A percentile compares a stretch with the other conserved stretches of the same genome.
phyloP scores from a whole-genome alignment of 2,113 vertebrate genomes.

The Calypte anna region DNA sequence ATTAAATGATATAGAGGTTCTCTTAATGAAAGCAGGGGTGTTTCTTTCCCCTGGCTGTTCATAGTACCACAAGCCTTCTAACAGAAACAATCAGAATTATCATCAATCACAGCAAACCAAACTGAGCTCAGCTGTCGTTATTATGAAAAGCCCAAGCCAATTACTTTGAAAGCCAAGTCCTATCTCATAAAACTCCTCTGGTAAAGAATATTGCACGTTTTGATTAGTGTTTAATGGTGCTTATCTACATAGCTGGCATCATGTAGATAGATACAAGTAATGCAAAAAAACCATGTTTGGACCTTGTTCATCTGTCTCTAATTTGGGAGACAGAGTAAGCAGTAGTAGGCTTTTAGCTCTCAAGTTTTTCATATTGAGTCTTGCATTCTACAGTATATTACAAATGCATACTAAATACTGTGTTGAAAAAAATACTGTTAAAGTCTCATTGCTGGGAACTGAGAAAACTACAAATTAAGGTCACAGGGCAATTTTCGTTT shows the following conservation, averaged over 20 bases:
- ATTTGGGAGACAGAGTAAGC: neutral
- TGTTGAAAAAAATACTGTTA: neutral
- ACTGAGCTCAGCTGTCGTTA: neutral
- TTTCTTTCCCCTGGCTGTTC: neutral
- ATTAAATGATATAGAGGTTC: neutral
- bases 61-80: neutral
- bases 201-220: neutral
- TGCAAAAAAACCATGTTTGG: neutral
- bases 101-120: neutral
- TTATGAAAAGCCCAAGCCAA: neutral
- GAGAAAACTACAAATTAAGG: neutral
- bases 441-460: neutral
- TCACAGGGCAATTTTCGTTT: neutral
- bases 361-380: neutral
- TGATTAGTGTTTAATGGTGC: neutral
- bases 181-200: neutral
- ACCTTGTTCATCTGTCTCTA: neutral
- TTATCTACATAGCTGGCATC: neutral
- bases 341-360: neutral
- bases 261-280: neutral
- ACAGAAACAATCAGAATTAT: neutral
- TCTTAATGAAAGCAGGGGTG: neutral
- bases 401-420: neutral
- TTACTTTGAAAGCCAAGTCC: neutral
- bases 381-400: neutral